Percentiles rank a stretch among this genome's conserved stretches.
These are phyloP conservation scores for Metalampra italica DNA, from an alignment of 2,888 invertebrate species.

Conservation along the genomic window DNA sequence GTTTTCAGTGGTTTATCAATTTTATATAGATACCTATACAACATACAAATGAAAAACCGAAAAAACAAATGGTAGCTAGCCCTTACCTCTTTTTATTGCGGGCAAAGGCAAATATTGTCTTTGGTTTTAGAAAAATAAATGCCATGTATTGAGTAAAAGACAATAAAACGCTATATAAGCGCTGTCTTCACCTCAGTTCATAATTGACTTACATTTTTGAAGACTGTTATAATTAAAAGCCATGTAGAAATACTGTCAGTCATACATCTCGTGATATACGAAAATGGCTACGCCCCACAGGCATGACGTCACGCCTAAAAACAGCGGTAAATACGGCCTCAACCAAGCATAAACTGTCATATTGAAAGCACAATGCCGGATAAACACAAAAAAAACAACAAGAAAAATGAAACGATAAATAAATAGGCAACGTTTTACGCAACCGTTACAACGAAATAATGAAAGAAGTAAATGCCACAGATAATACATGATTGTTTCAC, in stretches of 20 bases:
- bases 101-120: too few relatives aligned
- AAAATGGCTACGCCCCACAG: conserved; percentile 86
- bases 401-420: conserved; percentile 17
- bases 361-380: conserved; percentile 44
- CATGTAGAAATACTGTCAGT: conserved; percentile 32
- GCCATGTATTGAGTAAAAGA: too few relatives aligned
- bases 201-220: too few relatives aligned
- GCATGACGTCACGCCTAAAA: conserved; percentile 94
- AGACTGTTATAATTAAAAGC: not conserved
- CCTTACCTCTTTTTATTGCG: too few relatives aligned
- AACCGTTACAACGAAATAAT: conserved; percentile 13
- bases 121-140: too few relatives aligned
- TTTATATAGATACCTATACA: too few relatives aligned
- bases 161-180: too few relatives aligned
- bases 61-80: too few relatives aligned
- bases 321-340: conserved; percentile 85
- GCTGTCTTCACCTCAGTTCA: too few relatives aligned
- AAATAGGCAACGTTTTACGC: conserved; percentile 42
- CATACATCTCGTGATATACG: conserved; percentile 65
- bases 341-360: conserved; percentile 78
- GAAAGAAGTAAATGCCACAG: conserved; percentile 57
- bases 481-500: conserved; percentile 54
- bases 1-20: too few relatives aligned
- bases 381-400: conserved; percentile 25
- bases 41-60: too few relatives aligned